These are phyloP conservation scores for Lithophane leautieri DNA, from an alignment of 2,888 invertebrate genomes.

Conservation along the genomic window DNA sequence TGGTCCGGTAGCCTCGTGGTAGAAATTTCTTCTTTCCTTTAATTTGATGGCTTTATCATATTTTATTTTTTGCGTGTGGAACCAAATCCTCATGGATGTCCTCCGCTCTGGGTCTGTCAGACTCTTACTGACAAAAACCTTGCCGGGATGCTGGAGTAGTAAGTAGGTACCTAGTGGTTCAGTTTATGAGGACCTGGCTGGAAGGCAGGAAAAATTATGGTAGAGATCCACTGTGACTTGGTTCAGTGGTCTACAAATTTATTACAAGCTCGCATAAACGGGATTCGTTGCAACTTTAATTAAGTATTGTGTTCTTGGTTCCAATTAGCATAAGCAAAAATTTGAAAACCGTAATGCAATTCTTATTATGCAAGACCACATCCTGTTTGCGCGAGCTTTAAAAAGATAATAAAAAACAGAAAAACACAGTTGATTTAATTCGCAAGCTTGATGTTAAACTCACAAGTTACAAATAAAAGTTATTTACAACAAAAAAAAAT, in stretches of 20 bases:
- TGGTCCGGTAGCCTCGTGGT: not conserved
- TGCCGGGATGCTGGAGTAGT: not conserved
- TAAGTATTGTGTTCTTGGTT: not conserved
- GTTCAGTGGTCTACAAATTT: not conserved
- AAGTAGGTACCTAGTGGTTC: not conserved
- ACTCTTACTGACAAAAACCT: not conserved
- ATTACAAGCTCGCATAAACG: not conserved
- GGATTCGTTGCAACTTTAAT: slow-evolving; percentile 7
- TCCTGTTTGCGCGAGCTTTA: slow-evolving; percentile 18
- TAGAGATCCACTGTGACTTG: not conserved
- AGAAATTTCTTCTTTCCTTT: not conserved
- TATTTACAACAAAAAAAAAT: slow-evolving; percentile 31
- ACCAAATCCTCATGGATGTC: not conserved
- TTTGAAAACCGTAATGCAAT: not conserved
- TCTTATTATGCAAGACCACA: slow-evolving; percentile 26
- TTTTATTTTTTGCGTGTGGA: not conserved
- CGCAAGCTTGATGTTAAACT: slow-evolving; percentile 26
- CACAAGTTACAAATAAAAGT: slow-evolving; percentile 13
- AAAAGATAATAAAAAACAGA: slow-evolving; percentile 14
- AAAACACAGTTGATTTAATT: slow-evolving; percentile 23
- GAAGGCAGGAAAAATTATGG: not conserved
- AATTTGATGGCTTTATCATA: not conserved
- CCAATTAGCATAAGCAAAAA: slow-evolving; percentile 2
- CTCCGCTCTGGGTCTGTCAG: not conserved
- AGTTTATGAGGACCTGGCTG: not conserved